Evolutionary conservation across 2,888 invertebrate genomes (phyloP).

Genomic region (Smittia aterrima): DNA sequence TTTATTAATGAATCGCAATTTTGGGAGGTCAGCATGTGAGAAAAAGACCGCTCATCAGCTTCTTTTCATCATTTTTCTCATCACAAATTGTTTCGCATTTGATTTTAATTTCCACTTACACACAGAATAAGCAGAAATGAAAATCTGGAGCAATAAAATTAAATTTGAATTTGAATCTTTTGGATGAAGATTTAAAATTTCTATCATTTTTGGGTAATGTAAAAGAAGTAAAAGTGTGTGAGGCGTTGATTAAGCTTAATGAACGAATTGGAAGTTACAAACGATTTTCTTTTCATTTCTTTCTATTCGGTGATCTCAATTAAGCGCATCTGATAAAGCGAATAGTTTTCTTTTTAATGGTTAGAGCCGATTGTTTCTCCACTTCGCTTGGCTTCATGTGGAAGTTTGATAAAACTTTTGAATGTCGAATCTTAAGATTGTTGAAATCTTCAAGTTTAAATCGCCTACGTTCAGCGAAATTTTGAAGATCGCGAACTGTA

Average conservation of each 20-base stretch:
- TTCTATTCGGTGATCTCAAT: not conserved
- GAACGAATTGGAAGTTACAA: not conserved
- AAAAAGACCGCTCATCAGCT: not conserved
- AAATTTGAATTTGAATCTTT: not conserved
- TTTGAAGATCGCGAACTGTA: not conserved
- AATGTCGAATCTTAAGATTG: not conserved
- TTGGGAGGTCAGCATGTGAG: not conserved
- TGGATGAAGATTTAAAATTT: not conserved
- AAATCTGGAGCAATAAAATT: constrained; percentile 15
- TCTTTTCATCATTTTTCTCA: not conserved
- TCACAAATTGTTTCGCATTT: not conserved
- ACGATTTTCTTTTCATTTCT: not conserved
- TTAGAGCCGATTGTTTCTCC: too few species aligned
- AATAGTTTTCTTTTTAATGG: too few species aligned
- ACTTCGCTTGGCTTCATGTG: too few species aligned
- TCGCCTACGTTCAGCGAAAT: not conserved
- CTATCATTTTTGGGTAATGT: not conserved
- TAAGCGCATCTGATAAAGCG: not conserved
- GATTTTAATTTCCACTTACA: not conserved
- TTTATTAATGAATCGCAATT: constrained; percentile 6
- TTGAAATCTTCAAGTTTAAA: constrained; percentile 1
- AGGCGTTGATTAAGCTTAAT: not conserved
- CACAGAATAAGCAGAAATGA: not conserved
- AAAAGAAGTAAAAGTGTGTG: not conserved
- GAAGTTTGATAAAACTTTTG: too few species aligned